A percentile compares a stretch with the other conserved stretches of the same genome.
These are phyloP conservation scores for Scomberomorus guttatus DNA, from an alignment of 2,797 vertebrate genomes.

Conservation along the genomic window DNA sequence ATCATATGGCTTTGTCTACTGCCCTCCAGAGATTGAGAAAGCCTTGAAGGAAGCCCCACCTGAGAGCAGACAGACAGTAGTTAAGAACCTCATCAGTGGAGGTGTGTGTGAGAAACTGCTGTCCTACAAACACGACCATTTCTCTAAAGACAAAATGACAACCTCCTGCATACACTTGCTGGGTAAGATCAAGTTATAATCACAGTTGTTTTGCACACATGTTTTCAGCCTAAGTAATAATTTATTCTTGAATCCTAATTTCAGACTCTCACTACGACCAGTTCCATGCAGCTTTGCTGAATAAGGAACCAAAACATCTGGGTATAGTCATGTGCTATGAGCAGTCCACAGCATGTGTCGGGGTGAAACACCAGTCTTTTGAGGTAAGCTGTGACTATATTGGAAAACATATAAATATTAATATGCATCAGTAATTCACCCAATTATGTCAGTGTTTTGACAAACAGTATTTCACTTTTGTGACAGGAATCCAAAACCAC, in stretches of 20 bases:
- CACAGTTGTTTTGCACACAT: not conserved
- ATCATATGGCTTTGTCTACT: not conserved
- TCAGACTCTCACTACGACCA: slow-evolving; percentile 66
- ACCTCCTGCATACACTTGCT: slow-evolving; percentile 72
- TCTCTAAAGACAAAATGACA: slow-evolving; percentile 54
- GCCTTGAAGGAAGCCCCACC: slow-evolving; percentile 54
- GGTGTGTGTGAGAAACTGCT: slow-evolving; percentile 67
- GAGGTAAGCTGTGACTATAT: slow-evolving; percentile 25
- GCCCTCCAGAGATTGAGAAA: slow-evolving; percentile 70
- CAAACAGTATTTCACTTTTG: slow-evolving; percentile 1
- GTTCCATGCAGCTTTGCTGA: slow-evolving; percentile 61
- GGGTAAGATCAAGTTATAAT: slow-evolving; percentile 56
- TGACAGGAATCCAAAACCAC: slow-evolving; percentile 58
- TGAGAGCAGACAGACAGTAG: slow-evolving; percentile 47
- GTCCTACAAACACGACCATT: slow-evolving; percentile 43
- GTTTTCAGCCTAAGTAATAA: not conserved
- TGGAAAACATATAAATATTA: not conserved
- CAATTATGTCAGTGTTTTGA: not conserved
- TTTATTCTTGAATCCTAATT: slow-evolving; percentile 15
- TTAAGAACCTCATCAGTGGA: slow-evolving; percentile 66
- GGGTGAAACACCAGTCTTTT: slow-evolving; percentile 72
- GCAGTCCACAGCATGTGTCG: slow-evolving; percentile 72
- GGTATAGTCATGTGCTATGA: slow-evolving; percentile 76
- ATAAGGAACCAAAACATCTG: slow-evolving; percentile 61
- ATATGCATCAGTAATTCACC: not conserved